Evolutionary conservation across 1,140 invertebrate species (phyloP).

Genomic region (Temnothorax longispinosus): DNA sequence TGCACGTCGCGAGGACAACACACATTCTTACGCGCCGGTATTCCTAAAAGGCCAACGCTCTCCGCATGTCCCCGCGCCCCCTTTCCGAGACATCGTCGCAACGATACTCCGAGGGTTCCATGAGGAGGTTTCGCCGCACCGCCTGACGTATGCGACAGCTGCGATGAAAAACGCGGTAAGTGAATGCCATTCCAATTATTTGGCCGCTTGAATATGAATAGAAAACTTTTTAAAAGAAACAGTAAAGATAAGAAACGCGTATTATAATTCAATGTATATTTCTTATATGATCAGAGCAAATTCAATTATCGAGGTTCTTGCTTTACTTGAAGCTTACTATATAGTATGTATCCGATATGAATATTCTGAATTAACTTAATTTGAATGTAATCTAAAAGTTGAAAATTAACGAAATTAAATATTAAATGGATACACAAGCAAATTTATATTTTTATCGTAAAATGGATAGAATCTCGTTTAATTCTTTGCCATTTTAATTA

Average conservation of each 20-base stretch:
- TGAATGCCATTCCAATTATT: neutral
- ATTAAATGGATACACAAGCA: neutral
- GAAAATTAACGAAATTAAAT: neutral
- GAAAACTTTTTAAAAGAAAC: neutral
- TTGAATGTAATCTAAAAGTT: neutral
- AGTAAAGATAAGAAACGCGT: neutral
- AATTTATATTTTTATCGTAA: neutral
- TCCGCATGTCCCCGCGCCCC: neutral
- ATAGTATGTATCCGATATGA: neutral
- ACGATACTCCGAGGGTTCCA: neutral
- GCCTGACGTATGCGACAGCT: neutral
- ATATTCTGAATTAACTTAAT: neutral
- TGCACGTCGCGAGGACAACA: slow-evolving; percentile 50
- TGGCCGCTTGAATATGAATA: neutral
- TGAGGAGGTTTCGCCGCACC: neutral
- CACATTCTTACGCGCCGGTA: slow-evolving; percentile 31
- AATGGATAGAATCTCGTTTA: neutral
- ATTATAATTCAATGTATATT: neutral
- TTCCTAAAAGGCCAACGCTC: neutral
- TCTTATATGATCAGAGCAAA: neutral
- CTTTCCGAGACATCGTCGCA: neutral
- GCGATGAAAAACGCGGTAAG: neutral
- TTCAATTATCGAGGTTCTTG: neutral
- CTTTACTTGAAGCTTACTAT: neutral
- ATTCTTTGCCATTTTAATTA: slow-evolving; percentile 1